Conservation (phyloP, 2,797 vertebrate genomes). For the Moxostoma hubbsi region DNA sequence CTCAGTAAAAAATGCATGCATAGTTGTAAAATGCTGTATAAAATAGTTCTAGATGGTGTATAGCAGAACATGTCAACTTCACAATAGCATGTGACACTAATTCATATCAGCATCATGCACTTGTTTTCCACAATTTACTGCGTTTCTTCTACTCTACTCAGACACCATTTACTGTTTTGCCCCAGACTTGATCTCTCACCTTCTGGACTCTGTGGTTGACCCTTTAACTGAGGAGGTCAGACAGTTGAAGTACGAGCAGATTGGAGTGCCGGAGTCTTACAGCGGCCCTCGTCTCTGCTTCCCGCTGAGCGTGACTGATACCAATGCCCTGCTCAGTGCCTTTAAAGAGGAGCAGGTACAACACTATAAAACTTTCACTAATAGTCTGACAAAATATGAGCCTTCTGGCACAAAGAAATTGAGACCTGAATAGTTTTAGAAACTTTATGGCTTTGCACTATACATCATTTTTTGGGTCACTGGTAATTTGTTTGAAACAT, state of each 20-base stretch:
- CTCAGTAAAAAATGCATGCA: too few species aligned
- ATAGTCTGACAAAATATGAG: constrained; percentile 30
- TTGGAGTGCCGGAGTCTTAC: constrained; percentile 86
- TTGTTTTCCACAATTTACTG: neutral
- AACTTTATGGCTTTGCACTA: too few species aligned
- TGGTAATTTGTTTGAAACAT: too few species aligned
- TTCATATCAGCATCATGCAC: neutral
- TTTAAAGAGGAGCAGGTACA: constrained; percentile 88
- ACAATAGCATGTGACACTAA: neutral
- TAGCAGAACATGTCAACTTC: too few species aligned
- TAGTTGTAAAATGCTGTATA: too few species aligned
- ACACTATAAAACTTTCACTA: constrained; percentile 31
- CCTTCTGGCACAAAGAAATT: too few species aligned
- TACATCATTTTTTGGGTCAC: too few species aligned
- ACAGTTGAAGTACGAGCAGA: constrained; percentile 73
- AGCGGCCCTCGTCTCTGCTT: constrained; percentile 87
- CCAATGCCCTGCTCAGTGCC: constrained; percentile 82
- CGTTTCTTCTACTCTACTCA: neutral
- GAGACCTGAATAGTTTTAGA: too few species aligned
- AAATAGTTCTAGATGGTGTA: too few species aligned
- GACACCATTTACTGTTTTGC: neutral
- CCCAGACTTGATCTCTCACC: constrained; percentile 81
- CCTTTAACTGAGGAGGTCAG: constrained; percentile 68
- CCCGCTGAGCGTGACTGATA: constrained; percentile 85
- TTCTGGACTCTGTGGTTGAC: constrained; percentile 73